phyloP scores from a whole-genome alignment of 2,797 vertebrate species.

The Lophius americanus region DNA sequence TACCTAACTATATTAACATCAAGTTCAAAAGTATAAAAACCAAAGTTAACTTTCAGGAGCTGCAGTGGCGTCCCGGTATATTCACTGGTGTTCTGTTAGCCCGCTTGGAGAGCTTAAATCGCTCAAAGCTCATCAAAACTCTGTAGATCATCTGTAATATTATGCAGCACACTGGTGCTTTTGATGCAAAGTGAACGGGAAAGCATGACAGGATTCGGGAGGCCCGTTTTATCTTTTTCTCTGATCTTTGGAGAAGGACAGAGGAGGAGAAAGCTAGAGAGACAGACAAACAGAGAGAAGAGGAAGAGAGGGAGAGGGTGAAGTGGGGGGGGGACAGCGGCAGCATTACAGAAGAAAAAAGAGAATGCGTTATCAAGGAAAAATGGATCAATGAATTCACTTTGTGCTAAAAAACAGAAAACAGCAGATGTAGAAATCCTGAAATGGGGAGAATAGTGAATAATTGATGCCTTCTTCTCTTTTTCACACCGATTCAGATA shows the following conservation, averaged over 20 bases:
- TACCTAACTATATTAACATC: constrained; percentile 29
- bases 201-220: constrained; percentile 53
- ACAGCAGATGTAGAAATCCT: constrained; percentile 70
- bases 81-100: constrained; percentile 21
- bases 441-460: constrained; percentile 71
- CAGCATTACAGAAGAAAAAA: constrained; percentile 62
- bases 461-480: constrained; percentile 70
- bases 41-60: constrained; percentile 25
- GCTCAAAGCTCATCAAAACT: constrained; percentile 33
- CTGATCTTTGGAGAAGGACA: constrained; percentile 57
- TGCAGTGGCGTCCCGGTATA: constrained; percentile 26
- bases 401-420: constrained; percentile 61
- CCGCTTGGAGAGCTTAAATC: constrained; percentile 28
- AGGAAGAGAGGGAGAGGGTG: constrained; percentile 36
- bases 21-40: constrained; percentile 18
- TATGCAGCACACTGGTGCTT: constrained; percentile 38
- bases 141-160: constrained; percentile 52
- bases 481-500: constrained; percentile 59
- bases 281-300: constrained; percentile 31
- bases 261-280: constrained; percentile 7
- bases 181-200: constrained; percentile 57
- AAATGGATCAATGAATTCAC: constrained; percentile 71
- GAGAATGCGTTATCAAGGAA: constrained; percentile 72
- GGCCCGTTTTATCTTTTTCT: constrained; percentile 59
- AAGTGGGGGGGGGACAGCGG: constrained; percentile 42